These are phyloP conservation scores for Ditylenchus dipsaci DNA, from an alignment of 1,140 invertebrate species.

Conservation along the genomic window DNA sequence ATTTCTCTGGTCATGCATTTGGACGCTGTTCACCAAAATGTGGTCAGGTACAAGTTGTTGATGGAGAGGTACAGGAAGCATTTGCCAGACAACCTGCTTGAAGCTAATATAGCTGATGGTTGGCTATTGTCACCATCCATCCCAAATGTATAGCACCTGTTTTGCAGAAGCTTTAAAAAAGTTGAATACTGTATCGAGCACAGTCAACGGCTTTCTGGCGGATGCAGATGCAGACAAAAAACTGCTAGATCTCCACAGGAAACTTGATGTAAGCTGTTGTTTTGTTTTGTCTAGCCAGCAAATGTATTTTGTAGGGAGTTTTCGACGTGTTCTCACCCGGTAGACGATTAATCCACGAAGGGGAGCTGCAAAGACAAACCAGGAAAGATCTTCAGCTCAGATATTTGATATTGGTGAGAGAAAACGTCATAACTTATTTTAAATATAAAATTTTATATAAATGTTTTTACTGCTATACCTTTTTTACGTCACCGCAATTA, in stretches of 20 bases:
- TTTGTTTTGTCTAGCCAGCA: constrained; percentile 1
- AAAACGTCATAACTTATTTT: too few species aligned
- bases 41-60: constrained; percentile 44
- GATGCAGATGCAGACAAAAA: constrained; percentile 28
- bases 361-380: constrained; percentile 42
- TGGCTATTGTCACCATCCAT: neutral
- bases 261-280: constrained; percentile 27
- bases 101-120: constrained; percentile 38
- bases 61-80: constrained; percentile 43
- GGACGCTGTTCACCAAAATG: constrained; percentile 45
- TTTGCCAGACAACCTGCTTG: constrained; percentile 25
- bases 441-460: too few species aligned
- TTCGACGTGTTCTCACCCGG: constrained; percentile 46
- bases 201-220: constrained; percentile 32
- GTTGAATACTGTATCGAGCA: constrained; percentile 33
- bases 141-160: too few species aligned
- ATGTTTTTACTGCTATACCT: too few species aligned
- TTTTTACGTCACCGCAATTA: too few species aligned
- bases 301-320: constrained; percentile 23
- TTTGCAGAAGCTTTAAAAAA: constrained; percentile 46
- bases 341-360: constrained; percentile 33
- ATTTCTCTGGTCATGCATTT: constrained; percentile 49
- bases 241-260: constrained; percentile 41
- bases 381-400: constrained; percentile 37
- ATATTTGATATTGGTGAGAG: constrained; percentile 39